phyloP scores from a whole-genome alignment of 2,888 invertebrate species.

The Agrilus biguttatus region DNA sequence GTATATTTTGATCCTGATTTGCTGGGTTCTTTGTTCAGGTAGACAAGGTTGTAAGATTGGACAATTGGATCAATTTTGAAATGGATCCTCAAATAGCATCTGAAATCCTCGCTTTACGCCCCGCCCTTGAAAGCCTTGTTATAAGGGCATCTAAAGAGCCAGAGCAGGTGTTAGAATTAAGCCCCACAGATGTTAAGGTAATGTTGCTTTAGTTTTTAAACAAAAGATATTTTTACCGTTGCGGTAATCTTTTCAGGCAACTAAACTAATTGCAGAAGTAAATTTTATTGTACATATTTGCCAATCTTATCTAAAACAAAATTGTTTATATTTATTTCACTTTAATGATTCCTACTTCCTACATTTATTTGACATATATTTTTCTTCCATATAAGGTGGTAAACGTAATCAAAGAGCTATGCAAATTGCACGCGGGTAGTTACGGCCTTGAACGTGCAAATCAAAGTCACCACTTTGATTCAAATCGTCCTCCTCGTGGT shows the following conservation, averaged over 20 bases:
- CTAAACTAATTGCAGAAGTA: background rate
- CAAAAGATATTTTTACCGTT: background rate
- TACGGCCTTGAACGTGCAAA: conserved; percentile 44
- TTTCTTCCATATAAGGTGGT: conserved; percentile 38
- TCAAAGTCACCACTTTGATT: conserved; percentile 35
- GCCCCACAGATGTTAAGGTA: conserved; percentile 49
- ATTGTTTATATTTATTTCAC: background rate
- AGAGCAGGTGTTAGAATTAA: conserved; percentile 53
- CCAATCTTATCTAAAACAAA: background rate
- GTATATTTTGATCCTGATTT: background rate
- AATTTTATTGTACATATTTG: background rate
- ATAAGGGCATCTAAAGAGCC: conserved; percentile 69
- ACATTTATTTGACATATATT: background rate
- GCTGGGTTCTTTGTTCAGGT: conserved; percentile 28
- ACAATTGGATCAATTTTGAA: conserved; percentile 87
- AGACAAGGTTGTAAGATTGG: conserved; percentile 64
- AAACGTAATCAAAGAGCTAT: conserved; percentile 56
- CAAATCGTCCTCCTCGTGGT: conserved; percentile 36
- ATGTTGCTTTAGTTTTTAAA: background rate
- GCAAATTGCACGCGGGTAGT: conserved; percentile 64
- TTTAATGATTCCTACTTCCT: background rate
- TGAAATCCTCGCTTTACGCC: conserved; percentile 70
- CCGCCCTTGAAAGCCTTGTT: conserved; percentile 76
- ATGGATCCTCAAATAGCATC: conserved; percentile 72
- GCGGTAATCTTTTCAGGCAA: background rate